Base-by-base conservation (phyloP, 2,888 invertebrate genomes). In the Polietes domitor region DNA sequence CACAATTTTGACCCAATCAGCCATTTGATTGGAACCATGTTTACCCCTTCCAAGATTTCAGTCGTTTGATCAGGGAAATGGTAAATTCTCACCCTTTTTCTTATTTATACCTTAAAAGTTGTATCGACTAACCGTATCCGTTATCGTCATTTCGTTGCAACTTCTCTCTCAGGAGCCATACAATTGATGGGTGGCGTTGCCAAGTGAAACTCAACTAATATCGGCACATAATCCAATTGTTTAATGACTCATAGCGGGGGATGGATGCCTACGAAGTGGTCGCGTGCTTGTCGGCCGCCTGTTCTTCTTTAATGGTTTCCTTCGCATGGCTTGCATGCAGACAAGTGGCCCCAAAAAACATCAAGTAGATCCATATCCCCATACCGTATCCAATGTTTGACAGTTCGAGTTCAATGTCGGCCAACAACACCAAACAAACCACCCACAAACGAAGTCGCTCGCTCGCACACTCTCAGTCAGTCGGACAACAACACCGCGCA, bases 381-480 rank as follows among this genome's bases (percentile, higher is more conserved):
- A 37, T n/a, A n/a, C n/a, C 43, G 50, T 50, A 58, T 78, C 17
- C 50, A 73, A 68, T 53, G 41, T 75, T 76, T 86, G 88, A 88
- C 87, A 88, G 88, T 88, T 89, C 88, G 89, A 90, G 90, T 90
- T 90, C 90, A 90, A 89, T 90, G 90, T 89, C 89, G 90, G 86
- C 85, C 88, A 87, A 86, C 83, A 87, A 86, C 87, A 76, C 63
- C 37, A 74, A 53, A 53, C 65, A 73, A 75, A 76, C 80, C 47
- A 79, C 77, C 43, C 21, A n/a, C 43, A 24, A 50, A 7, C 2
- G 6, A 50, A 21, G 32, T 24, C 26, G n/a, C n/a, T n/a, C n/a
- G n/a, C n/a, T n/a, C n/a, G 41, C 21, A 17, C 10, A 47, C 1
- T 26, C 10, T 9, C 15, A 12, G 55, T 55, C 24, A 63, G 26